phyloP scores from a whole-genome alignment of 1,140 invertebrate species.

The Drosophila sucinea region DNA sequence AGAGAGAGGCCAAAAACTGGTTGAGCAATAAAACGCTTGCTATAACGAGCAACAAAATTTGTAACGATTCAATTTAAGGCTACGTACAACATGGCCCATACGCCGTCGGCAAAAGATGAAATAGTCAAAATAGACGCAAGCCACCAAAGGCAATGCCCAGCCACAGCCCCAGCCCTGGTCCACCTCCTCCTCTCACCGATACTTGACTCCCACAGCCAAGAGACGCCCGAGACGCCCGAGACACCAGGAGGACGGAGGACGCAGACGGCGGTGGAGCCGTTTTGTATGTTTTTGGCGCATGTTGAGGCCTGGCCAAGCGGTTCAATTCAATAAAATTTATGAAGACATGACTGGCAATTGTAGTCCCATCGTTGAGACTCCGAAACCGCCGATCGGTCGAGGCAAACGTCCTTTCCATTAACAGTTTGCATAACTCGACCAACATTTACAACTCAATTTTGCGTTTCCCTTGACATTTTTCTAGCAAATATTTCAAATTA shows the following conservation, averaged over 20 bases:
- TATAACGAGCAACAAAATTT: constrained; percentile 82
- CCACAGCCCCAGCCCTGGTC: background rate
- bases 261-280: constrained; percentile 48
- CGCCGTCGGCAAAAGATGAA: constrained; percentile 78
- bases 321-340: constrained; percentile 80
- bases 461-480: constrained; percentile 53
- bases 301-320: constrained; percentile 46
- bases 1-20: constrained; percentile 53
- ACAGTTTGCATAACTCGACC: constrained; percentile 37
- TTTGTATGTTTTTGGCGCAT: constrained; percentile 75
- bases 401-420: constrained; percentile 43
- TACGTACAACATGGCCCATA: constrained; percentile 70
- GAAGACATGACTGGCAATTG: constrained; percentile 81
- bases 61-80: constrained; percentile 82
- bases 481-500: constrained; percentile 74
- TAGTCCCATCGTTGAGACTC: constrained; percentile 50
- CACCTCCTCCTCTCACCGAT: background rate
- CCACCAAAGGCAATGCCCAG: constrained; percentile 21
- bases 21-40: constrained; percentile 80
- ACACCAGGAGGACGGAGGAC: background rate
- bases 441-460: constrained; percentile 71
- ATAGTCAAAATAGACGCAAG: constrained; percentile 72
- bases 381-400: constrained; percentile 18
- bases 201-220: constrained; percentile 9
- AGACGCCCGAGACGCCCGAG: background rate